Conservation (phyloP, 2,797 vertebrate genomes). For the Phoxinus dragarum region DNA sequence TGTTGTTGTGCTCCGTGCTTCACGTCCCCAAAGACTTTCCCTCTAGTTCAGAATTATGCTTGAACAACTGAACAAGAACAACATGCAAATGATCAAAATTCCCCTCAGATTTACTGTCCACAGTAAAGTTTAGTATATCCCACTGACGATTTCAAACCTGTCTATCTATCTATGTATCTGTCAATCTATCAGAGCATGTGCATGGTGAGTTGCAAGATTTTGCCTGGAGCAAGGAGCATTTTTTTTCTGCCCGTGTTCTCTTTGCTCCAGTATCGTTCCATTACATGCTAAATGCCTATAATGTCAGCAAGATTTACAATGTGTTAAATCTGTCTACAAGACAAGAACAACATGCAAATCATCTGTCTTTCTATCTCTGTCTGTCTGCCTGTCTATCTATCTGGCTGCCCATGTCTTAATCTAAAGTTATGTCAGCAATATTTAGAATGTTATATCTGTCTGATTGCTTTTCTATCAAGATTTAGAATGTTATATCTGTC, state of each 20-base stretch:
- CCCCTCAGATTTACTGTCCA: constrained; percentile 39
- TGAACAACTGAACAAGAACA: constrained; percentile 44
- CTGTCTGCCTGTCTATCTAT: neutral
- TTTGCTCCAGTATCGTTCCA: neutral
- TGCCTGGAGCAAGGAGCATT: constrained; percentile 7
- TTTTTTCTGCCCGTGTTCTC: neutral
- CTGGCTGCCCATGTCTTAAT: neutral
- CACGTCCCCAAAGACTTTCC: constrained; percentile 14
- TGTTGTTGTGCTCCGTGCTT: constrained; percentile 36
- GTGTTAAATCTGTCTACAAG: neutral
- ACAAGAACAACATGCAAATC: neutral
- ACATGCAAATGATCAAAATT: constrained; percentile 47
- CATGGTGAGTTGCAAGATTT: constrained; percentile 1
- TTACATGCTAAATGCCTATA: neutral
- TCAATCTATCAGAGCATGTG: constrained; percentile 21
- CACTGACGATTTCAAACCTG: neutral
- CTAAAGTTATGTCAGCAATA: too few species aligned
- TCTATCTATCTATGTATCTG: neutral
- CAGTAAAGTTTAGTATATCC: constrained; percentile 28
- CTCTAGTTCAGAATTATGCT: constrained; percentile 30
- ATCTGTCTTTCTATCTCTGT: neutral
- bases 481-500: too few species aligned
- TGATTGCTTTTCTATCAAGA: too few species aligned
- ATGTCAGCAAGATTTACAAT: neutral
- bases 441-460: too few species aligned